phyloP scores from a whole-genome alignment of 2,797 vertebrate species.

The Cacajao melanocephalus region DNA sequence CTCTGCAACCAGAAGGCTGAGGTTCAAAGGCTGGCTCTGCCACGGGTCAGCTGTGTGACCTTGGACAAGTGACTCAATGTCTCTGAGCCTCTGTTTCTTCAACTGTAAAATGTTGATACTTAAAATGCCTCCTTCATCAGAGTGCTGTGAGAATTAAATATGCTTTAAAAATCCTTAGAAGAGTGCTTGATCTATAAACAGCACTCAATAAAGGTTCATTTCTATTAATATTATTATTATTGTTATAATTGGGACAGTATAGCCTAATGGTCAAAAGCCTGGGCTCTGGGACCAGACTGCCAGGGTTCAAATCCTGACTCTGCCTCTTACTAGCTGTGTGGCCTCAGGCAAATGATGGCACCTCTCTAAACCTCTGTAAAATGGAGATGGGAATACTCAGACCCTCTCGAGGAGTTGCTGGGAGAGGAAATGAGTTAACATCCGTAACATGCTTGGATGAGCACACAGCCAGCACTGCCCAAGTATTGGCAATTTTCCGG shows the following conservation, averaged over 20 bases:
- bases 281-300: neutral
- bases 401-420: neutral
- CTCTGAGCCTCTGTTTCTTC: neutral
- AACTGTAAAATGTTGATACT: neutral
- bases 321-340: neutral
- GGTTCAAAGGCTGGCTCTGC: neutral
- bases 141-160: neutral
- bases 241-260: neutral
- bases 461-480: neutral
- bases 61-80: neutral
- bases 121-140: neutral
- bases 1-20: neutral
- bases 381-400: neutral
- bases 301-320: neutral
- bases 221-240: neutral
- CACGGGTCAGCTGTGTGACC: neutral
- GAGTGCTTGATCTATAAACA: neutral
- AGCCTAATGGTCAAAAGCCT: neutral
- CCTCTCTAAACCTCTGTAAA: neutral
- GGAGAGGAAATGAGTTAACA: neutral
- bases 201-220: neutral
- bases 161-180: neutral
- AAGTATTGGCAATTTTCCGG: neutral
- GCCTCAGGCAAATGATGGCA: neutral
- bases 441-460: fast-evolving